Evolutionary conservation across 2,797 vertebrate genomes (phyloP), one percentile per base, ranked within the genome.

Genomic region (Aldrovandia affinis): DNA sequence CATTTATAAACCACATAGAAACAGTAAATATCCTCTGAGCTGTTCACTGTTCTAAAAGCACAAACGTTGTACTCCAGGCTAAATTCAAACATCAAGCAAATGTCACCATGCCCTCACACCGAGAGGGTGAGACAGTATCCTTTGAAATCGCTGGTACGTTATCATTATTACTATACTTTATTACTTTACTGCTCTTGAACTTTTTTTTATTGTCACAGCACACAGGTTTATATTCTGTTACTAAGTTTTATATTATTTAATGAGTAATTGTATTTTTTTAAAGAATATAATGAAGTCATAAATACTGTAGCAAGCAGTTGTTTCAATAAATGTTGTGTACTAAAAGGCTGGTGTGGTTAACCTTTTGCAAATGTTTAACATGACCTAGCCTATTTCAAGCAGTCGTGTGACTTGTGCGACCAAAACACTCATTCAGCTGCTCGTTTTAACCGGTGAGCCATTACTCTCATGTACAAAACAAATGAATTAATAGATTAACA

Each of bases 361-460:
- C 42, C 25, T 44, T 44, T 77, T 44, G 42, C 22, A 77, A 44
- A 77, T 77, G 73, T 42, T 77, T 77, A 25, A n/a, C 73, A 14
- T 77, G 73, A 77, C 39, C 73, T 77, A 42, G 68, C 73, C 39
- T n/a, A 77, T 20, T 77, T 44, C 42, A n/a, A 77, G 73, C 73
- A 25, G 22, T 25, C 1, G 39, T 47, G 14, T 12, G n/a, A 1
- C 47, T 50, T 73, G 36, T 2, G 33, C 44, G 42, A n/a, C 39
- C 42, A 44, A 47, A 77, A 47, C 20, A 47, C 28, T 20, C 30
- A 42, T 12, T 7, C 14, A 0, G 42, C 73, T 18, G 65, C 63
- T 61, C 28, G 10, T 14, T 68, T 20, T 68, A 3, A 36, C 61
- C 14, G 61, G 61, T 30, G 28, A 30, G 63, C 33, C 18, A 70